Base-by-base conservation (phyloP, 1,140 invertebrate species). In the Eriosoma lanigerum region DNA sequence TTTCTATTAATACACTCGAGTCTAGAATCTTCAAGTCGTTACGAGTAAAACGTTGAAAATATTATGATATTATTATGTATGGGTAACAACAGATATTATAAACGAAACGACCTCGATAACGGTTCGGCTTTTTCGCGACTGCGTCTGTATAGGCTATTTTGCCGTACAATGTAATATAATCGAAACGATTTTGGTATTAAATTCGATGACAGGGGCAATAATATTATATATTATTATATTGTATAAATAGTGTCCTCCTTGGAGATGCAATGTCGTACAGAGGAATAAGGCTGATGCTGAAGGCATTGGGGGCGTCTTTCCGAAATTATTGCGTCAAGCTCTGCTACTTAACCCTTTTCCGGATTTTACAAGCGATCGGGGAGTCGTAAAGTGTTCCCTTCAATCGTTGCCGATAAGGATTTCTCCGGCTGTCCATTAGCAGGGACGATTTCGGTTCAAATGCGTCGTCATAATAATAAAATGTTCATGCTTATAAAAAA, bases 351-450 rank as follows among this genome's bases (percentile, higher is more conserved):
- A 78, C 75, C 75, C 75, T 78, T 78, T 78, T 62, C 38, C 32
- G 32, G 75, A 78, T 78, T 78, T 78, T 78, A 78, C 75, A 78
- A 62, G 56, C 75, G 75, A 78, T 78, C 75, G 75, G 75, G 75
- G 75, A 78, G 75, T 78, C 75, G 75, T 78, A 78, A 78, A 78
- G 56, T 19, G 38, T 48, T 78, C 56, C 44, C 75, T 78, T 62
- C 54, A 78, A 78, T 78, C 75, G 75, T 50, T 48, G 75, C 56
- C 75, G 75, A 78, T 62, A 62, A 78, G 75, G 38, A 21, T 62
- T 78, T 78, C 56, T 60, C 32, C 10, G 21, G 38, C 56, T 26
- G 17, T 78, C 75, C 75, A 78, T 78, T 78, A 78, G 56, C 10
- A 10, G 75, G 75, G 75, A 78, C 56, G 26, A 17, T 46, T 29